Evolutionary conservation across 2,113 vertebrate genomes (phyloP).

Genomic region (Macquaria australasica): DNA sequence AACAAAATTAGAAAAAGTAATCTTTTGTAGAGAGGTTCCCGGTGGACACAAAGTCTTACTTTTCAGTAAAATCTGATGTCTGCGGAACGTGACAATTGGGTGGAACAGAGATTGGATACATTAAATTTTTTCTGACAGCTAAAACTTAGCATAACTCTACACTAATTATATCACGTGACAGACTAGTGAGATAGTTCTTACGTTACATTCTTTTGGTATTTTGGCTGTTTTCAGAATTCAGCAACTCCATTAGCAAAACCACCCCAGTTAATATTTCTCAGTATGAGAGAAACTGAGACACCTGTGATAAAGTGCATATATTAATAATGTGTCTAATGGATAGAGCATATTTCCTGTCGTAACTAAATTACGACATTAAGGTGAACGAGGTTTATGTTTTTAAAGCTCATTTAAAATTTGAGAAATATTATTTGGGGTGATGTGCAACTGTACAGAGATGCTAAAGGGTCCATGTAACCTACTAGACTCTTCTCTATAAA

Average conservation of each 20-base stretch:
- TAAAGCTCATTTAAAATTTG: conserved; percentile 4
- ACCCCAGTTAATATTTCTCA: conserved; percentile 55
- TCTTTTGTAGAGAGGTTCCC: conserved; percentile 52
- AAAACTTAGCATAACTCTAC: conserved; percentile 18
- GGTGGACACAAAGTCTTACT: conserved; percentile 59
- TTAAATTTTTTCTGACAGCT: not conserved
- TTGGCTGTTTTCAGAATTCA: conserved; percentile 25
- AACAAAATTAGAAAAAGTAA: not conserved
- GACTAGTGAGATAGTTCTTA: not conserved
- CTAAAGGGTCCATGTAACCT: conserved; percentile 29
- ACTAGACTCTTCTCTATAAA: not conserved
- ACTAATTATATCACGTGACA: conserved; percentile 32
- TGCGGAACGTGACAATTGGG: not conserved
- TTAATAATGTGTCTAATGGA: not conserved
- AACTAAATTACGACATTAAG: not conserved
- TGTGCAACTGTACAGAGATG: conserved; percentile 34
- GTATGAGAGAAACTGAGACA: not conserved
- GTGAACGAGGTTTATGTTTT: not conserved
- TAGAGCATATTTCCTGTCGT: not conserved
- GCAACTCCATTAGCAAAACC: conserved; percentile 29
- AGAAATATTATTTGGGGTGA: conserved; percentile 60
- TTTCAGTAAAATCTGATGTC: conserved; percentile 6
- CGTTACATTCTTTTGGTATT: conserved; percentile 23
- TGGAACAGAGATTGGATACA: conserved; percentile 21
- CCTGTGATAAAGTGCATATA: not conserved